Evolutionary conservation across 2,113 vertebrate species (phyloP), one percentile per base, ranked within the genome.

Genomic region (Oryzias curvinotus): DNA sequence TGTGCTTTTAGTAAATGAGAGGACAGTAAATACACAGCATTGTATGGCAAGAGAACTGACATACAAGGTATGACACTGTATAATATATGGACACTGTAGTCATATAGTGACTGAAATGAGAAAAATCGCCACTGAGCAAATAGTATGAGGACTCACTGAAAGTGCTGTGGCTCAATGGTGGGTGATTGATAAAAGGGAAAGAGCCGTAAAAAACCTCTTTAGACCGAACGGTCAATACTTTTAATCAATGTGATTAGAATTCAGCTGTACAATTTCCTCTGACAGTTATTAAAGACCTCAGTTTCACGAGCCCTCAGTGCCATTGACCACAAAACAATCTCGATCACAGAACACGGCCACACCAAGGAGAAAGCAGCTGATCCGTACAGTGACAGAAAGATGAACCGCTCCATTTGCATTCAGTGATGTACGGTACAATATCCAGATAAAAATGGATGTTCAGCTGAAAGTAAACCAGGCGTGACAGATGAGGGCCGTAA

Each of bases 181-280:
- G 30, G 75, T 80, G 81, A 88, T 70, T 79, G 67, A 89, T 81
- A 82, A 59, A 57, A 62, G 67, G 57, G 65, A 52, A 73, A 62
- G 58, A 63, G 58, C 68, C 49, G 57, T 78, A 83, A 84, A 23
- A 86, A 73, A 55, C 45, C 57, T 64, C 62, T 47, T 21, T 59
- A 63, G 78, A 78, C 73, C 52, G 36, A 4, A 43, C 45, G 68
- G 65, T 88, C 88, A 88, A 90, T 89, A 82, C 67, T 51, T 71
- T 79, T 68, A 87, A 89, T 90, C 87, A 85, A 87, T 88, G 73
- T 78, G 74, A 88, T 89, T 85, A 86, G 77, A 88, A 87, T 87
- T 86, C 73, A 68, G 68, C 65, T 58, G 62, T 81, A 85, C 79
- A 77, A 73, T 79, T 81, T 82, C 76, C 71, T 63, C 48, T 14